A percentile compares a stretch with the other conserved stretches of the same genome.
Evolutionary conservation across 2,797 vertebrate species (phyloP).

Genomic region (Dallia pectoralis): DNA sequence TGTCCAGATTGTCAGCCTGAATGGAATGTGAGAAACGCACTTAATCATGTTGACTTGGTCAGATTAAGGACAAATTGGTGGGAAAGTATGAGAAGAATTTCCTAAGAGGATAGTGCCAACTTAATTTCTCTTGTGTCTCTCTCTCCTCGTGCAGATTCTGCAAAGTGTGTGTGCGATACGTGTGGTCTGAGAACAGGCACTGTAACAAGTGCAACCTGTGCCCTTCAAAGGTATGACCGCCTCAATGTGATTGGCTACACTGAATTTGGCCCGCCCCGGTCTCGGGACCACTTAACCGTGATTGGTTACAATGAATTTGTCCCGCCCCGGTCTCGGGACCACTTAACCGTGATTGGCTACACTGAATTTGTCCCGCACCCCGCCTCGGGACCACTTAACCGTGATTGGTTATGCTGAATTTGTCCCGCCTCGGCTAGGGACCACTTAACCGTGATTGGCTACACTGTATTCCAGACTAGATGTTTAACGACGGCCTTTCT

Average conservation of each 20-base stretch:
- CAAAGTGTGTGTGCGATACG: slow-evolving; percentile 78
- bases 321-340: too few species aligned
- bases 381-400: too few species aligned
- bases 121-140: background rate
- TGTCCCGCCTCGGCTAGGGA: too few species aligned
- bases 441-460: background rate
- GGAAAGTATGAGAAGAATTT: background rate
- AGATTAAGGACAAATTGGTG: background rate
- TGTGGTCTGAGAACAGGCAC: slow-evolving; percentile 86
- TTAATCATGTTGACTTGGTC: background rate
- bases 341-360: background rate
- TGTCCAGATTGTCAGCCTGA: background rate
- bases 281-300: background rate
- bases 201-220: slow-evolving; percentile 84
- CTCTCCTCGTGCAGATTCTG: slow-evolving; percentile 78
- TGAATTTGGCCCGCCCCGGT: too few species aligned
- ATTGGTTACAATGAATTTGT: background rate
- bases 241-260: background rate
- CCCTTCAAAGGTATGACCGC: slow-evolving; percentile 85
- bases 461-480: background rate
- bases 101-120: background rate
- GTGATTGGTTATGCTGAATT: background rate
- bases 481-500: background rate
- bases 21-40: background rate
- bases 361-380: too few species aligned